phyloP scores from a whole-genome alignment of 2,797 vertebrate species.

The Pipistrellus pipistrellus region DNA sequence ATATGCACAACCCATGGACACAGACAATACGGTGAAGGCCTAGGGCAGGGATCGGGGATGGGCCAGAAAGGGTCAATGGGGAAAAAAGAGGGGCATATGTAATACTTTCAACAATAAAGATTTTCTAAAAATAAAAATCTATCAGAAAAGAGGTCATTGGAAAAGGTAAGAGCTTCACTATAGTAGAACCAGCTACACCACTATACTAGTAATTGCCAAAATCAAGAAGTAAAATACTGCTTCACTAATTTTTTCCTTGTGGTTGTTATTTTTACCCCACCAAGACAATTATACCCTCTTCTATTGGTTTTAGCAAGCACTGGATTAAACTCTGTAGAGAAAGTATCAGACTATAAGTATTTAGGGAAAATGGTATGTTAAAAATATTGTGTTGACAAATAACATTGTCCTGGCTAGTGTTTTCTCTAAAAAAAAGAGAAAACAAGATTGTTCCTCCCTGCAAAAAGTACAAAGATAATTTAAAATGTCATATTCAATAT shows the following conservation, averaged over 20 bases:
- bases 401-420: background rate
- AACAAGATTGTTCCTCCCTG: background rate
- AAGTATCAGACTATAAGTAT: background rate
- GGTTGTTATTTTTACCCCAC: constrained; percentile 61
- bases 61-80: too few relatives aligned
- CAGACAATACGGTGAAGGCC: too few relatives aligned
- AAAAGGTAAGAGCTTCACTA: constrained; percentile 40
- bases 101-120: too few relatives aligned
- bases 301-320: constrained; percentile 56
- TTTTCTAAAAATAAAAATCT: too few relatives aligned
- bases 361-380: background rate
- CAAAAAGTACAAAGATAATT: background rate
- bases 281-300: constrained; percentile 59
- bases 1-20: too few relatives aligned
- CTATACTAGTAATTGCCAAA: constrained; percentile 63
- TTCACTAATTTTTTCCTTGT: constrained; percentile 54
- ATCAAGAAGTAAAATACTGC: constrained; percentile 66
- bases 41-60: too few relatives aligned
- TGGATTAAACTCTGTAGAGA: constrained; percentile 36
- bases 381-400: constrained; percentile 44
- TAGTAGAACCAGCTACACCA: background rate
- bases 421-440: constrained; percentile 53
- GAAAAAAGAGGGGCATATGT: too few relatives aligned
- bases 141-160: constrained; percentile 27
- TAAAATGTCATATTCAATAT: constrained; percentile 20